phyloP scores from a whole-genome alignment of 2,113 vertebrate species.

The Ancistrus triradiatus region DNA sequence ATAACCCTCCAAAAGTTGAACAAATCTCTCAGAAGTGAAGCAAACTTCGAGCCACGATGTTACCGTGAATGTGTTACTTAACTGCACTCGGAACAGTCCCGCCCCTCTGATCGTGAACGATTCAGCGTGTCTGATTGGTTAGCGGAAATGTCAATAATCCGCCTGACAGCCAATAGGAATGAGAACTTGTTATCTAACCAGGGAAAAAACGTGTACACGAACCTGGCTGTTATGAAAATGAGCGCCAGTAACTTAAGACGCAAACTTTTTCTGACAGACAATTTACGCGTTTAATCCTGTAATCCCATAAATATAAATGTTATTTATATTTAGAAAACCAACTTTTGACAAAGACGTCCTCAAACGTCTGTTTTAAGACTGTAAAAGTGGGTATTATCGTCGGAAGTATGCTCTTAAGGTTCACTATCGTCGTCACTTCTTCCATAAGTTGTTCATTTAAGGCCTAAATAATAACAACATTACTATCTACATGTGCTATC shows the following conservation, averaged over 20 bases:
- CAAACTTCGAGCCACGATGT: neutral
- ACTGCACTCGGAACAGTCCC: neutral
- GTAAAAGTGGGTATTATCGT: no score
- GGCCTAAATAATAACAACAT: no score
- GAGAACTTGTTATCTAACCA: slow-evolving; percentile 32
- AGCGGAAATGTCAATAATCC: neutral
- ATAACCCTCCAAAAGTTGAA: neutral
- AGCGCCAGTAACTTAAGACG: neutral
- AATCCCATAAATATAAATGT: no score
- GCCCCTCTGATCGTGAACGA: neutral
- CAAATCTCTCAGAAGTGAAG: neutral
- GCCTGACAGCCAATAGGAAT: slow-evolving; percentile 4
- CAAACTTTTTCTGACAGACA: neutral
- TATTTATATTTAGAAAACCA: no score
- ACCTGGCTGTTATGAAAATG: slow-evolving; percentile 8
- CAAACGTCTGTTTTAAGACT: no score
- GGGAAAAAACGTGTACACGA: neutral
- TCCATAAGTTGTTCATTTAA: no score
- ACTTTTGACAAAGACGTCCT: no score
- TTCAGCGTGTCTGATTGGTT: slow-evolving; percentile 22
- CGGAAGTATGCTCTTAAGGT: no score
- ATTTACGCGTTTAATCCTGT: no score
- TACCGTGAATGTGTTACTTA: neutral
- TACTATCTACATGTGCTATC: no score
- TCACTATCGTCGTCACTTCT: no score